phyloP scores from a whole-genome alignment of 2,113 vertebrate genomes.

The Cottus gobio region DNA sequence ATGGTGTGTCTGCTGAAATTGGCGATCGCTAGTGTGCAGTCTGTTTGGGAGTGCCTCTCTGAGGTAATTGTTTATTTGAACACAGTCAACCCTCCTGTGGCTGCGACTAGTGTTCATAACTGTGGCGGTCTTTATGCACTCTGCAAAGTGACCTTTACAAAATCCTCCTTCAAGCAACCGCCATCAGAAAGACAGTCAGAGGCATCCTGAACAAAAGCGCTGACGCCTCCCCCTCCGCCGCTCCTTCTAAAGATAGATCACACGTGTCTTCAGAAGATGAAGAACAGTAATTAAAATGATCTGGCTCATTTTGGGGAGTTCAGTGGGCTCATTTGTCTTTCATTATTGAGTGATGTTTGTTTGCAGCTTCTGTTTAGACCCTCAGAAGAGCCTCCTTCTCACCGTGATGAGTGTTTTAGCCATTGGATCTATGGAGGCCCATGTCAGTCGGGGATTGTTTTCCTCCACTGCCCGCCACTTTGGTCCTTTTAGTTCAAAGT shows the following conservation, averaged over 20 bases:
- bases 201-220: constrained; percentile 32
- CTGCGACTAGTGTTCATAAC: background rate
- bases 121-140: constrained; percentile 23
- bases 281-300: constrained; percentile 25
- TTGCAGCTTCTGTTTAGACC: background rate
- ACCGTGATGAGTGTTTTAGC: background rate
- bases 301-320: constrained; percentile 11
- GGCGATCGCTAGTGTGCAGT: background rate
- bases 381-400: background rate
- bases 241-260: constrained; percentile 33
- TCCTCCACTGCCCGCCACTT: background rate
- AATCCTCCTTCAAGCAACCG: constrained; percentile 29
- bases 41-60: background rate
- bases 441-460: background rate
- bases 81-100: background rate
- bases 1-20: background rate
- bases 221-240: background rate
- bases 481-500: background rate
- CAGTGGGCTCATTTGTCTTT: constrained; percentile 7
- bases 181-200: constrained; percentile 15
- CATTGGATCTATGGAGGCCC: background rate
- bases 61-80: constrained; percentile 31
- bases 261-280: background rate
- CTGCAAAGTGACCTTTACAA: constrained; percentile 54
- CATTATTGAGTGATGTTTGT: constrained; percentile 4